Conservation (phyloP, 2,113 vertebrate species). For the Carlito syrichta region DNA sequence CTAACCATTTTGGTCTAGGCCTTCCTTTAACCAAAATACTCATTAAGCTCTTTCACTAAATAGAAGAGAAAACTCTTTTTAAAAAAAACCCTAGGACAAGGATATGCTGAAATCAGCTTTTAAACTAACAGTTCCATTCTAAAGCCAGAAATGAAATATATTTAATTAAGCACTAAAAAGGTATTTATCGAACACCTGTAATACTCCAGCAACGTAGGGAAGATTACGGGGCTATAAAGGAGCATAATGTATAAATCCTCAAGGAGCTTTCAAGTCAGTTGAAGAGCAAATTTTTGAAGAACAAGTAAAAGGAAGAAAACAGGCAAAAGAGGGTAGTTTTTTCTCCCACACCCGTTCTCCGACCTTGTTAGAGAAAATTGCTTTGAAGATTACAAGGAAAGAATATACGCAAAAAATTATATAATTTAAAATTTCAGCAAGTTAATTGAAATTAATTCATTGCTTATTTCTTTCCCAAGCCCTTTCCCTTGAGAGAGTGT, state of each 20-base stretch:
- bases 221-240: background rate
- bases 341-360: background rate
- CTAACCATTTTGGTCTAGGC: background rate
- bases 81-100: background rate
- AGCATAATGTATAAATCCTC: background rate
- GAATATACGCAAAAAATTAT: background rate
- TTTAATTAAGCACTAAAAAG: slow-evolving; percentile 10
- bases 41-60: background rate
- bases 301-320: background rate
- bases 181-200: background rate
- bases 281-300: background rate
- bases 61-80: no score
- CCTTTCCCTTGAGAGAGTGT: background rate
- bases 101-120: background rate
- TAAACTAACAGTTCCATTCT: background rate
- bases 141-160: slow-evolving; percentile 17
- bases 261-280: background rate
- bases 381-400: background rate
- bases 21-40: background rate
- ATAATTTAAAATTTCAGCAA: background rate
- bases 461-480: background rate
- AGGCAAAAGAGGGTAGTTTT: background rate
- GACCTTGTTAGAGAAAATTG: background rate
- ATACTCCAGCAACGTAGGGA: background rate
- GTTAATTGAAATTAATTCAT: background rate